Evolutionary conservation across 2,113 vertebrate genomes (phyloP).

Genomic region (Drymodes brunneopygia): DNA sequence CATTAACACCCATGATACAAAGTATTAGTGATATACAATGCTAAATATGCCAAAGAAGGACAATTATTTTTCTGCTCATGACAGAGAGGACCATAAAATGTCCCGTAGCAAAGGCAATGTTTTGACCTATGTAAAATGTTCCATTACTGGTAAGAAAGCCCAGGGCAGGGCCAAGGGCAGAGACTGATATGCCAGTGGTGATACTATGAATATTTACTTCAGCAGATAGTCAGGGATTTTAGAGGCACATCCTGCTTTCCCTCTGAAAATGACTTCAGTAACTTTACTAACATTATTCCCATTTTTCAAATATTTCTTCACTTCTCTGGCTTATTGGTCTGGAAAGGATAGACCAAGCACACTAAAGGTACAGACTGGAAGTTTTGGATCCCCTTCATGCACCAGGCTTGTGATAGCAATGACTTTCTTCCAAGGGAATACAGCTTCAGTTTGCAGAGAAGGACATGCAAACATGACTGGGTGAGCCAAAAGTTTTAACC

Average conservation of each 20-base stretch:
- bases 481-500: background rate
- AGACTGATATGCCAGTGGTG: background rate
- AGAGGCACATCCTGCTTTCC: background rate
- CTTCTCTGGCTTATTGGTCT: background rate
- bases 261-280: background rate
- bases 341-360: background rate
- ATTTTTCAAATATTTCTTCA: background rate
- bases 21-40: background rate
- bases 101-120: background rate
- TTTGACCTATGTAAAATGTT: background rate
- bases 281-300: background rate
- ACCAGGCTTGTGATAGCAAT: background rate
- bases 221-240: background rate
- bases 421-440: background rate
- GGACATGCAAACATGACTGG: background rate
- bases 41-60: background rate
- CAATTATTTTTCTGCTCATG: background rate
- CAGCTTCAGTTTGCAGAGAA: background rate
- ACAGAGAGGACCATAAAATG: background rate
- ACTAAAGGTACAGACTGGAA: background rate
- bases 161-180: background rate
- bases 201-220: background rate
- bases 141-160: background rate
- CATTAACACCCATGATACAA: fast-evolving
- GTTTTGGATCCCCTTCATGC: background rate